phyloP scores from a whole-genome alignment of 2,888 invertebrate genomes.

The Idaea straminata region DNA sequence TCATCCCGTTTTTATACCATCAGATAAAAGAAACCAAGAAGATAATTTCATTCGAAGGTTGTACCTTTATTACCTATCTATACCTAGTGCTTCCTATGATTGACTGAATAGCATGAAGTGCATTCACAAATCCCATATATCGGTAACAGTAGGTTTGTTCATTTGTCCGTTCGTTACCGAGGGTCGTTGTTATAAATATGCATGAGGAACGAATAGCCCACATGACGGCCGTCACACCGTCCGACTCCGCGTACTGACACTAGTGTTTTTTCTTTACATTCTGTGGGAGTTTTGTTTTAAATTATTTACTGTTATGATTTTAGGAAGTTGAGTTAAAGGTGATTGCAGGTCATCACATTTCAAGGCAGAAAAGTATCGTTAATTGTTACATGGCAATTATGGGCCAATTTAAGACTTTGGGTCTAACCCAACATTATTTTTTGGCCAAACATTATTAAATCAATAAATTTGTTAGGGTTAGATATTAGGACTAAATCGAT shows the following conservation, averaged over 20 bases:
- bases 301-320: too few species aligned
- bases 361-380: too few species aligned
- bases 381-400: too few species aligned
- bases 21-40: neutral
- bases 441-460: too few species aligned
- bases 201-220: conserved; percentile 53
- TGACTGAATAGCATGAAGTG: neutral
- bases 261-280: conserved; percentile 21
- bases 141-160: conserved; percentile 40
- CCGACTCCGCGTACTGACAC: conserved; percentile 17
- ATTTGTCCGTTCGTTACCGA: conserved; percentile 37
- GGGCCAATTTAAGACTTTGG: too few species aligned
- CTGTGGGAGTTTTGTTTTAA: conserved; percentile 21
- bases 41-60: neutral
- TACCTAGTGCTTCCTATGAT: neutral
- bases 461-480: too few species aligned
- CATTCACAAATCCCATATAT: conserved; percentile 30
- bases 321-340: too few species aligned
- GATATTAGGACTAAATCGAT: too few species aligned
- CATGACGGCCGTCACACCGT: conserved; percentile 37
- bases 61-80: neutral
- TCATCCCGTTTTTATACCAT: too few species aligned
- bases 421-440: too few species aligned
- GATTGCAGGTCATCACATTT: too few species aligned
- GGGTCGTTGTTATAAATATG: conserved; percentile 47